phyloP scores from a whole-genome alignment of 2,888 invertebrate species.

The Zelleria hepariella region DNA sequence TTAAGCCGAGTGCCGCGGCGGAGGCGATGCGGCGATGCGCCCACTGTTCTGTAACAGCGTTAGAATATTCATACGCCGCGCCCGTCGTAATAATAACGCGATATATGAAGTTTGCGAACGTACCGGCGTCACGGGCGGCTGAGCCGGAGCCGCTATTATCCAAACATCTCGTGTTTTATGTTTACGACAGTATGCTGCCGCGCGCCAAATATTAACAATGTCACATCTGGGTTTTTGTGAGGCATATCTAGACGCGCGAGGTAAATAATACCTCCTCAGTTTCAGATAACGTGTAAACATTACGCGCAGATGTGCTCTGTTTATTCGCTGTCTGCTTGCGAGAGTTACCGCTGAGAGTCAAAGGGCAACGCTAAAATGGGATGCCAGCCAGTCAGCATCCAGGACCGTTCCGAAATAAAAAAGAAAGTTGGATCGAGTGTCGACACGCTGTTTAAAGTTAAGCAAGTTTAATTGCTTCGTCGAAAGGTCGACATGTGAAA shows the following conservation, averaged over 20 bases:
- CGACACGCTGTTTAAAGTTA: neutral
- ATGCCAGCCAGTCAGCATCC: neutral
- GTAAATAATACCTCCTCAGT: neutral
- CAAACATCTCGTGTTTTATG: neutral
- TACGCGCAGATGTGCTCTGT: neutral
- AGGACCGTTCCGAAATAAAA: neutral
- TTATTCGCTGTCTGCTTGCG: neutral
- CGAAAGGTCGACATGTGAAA: constrained; percentile 3
- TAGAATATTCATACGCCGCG: constrained; percentile 2
- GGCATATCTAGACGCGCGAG: neutral
- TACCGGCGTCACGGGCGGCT: neutral
- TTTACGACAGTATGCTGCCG: neutral
- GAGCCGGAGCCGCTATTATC: neutral
- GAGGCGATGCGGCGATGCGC: neutral
- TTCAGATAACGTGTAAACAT: neutral
- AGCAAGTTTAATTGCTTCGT: neutral
- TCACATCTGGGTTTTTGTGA: neutral
- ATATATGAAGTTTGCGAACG: neutral
- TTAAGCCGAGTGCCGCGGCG: neutral
- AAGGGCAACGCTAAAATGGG: neutral
- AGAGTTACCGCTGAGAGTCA: neutral
- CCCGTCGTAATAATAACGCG: neutral
- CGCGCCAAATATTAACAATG: neutral
- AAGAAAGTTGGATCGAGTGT: neutral
- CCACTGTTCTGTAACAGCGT: neutral